Evolutionary conservation across 2,888 invertebrate species (phyloP), one percentile per base, ranked within the genome.

Genomic region (Himalopsyche kuldschensis): DNA sequence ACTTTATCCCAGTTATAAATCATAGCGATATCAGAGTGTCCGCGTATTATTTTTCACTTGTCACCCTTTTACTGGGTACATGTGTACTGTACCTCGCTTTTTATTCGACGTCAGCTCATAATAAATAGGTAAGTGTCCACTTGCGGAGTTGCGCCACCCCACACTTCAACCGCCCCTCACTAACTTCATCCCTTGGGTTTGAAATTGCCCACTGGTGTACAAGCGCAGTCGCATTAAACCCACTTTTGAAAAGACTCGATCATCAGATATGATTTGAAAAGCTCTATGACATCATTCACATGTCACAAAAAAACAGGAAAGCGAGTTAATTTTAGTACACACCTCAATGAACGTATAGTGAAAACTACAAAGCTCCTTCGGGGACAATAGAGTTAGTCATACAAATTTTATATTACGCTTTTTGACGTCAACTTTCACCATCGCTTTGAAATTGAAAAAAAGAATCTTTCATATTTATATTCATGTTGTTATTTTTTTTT

Each of bases 41-140:
- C 55, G 55, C 79, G 20, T 48, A 79, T 47, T 79, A 79, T 79
- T 79, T 79, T 79, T 48, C 55, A 79, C 78, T 27, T 30, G 47
- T 79, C 31, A 31, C 79, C 47, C 55, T 24, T 47, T 78, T 41
- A 27, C 27, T 27, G 78, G 24, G 78, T 27, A 31, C 41, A 55
- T 55, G 55, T 55, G 55, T 55, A 55, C 27, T 17, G 41, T 35
- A 46, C 41, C 32, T 15, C 47, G 79, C 48, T 24, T 79, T 79
- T 79, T 48, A 24, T 11, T 31, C 55, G 48, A 24, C 48, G 48
- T 79, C 79, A 48, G 79, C 27, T 48, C 48, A 79, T 79, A 79
- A 79, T 79, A 79, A 46, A 79, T 79, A 79, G 79, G 79, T 79
- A 48, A 48, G 55, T 48, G 79, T 79, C 79, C 79, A 79, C 79